These are phyloP conservation scores for Aethes cnicana DNA, from an alignment of 2,888 invertebrate species.

Conservation along the genomic window DNA sequence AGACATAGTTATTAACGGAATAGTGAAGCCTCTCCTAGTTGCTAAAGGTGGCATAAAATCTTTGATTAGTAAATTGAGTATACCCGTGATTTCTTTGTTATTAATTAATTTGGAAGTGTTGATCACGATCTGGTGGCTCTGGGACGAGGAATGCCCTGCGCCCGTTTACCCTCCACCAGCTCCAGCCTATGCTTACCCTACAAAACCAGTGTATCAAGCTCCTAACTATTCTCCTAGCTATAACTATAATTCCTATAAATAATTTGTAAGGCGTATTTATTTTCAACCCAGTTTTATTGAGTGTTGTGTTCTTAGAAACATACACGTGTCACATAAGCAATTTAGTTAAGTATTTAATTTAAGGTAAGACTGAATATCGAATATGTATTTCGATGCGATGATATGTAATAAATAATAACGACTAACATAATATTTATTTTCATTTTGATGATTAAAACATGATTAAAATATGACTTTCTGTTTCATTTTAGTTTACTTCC, in stretches of 20 bases:
- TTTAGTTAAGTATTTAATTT: too few species aligned
- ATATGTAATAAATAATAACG: too few species aligned
- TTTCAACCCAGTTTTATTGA: conserved; percentile 44
- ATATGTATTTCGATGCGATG: too few species aligned
- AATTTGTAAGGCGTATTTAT: conserved; percentile 31
- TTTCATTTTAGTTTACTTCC: too few species aligned
- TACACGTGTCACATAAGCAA: background rate
- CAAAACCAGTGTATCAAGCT: conserved; percentile 35
- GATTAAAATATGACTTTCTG: too few species aligned
- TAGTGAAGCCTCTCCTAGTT: conserved; percentile 61
- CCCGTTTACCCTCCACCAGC: conserved; percentile 37
- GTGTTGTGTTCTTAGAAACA: too few species aligned
- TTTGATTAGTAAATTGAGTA: conserved; percentile 64
- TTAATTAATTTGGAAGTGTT: conserved; percentile 71
- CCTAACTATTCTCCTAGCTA: conserved; percentile 30
- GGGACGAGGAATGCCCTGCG: conserved; percentile 73
- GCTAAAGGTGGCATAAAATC: conserved; percentile 67
- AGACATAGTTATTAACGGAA: conserved; percentile 62
- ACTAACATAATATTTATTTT: too few species aligned
- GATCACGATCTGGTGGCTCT: conserved; percentile 74
- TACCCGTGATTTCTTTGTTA: conserved; percentile 67
- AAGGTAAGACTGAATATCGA: too few species aligned
- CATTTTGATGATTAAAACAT: too few species aligned
- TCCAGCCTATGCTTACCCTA: conserved; percentile 33
- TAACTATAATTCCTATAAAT: conserved; percentile 50